Evolutionary conservation across 35 echinoderm and acorn worm species (phyloP), one percentile per base, ranked within the genome.

Genomic region (Eucidaris tribuloides): DNA sequence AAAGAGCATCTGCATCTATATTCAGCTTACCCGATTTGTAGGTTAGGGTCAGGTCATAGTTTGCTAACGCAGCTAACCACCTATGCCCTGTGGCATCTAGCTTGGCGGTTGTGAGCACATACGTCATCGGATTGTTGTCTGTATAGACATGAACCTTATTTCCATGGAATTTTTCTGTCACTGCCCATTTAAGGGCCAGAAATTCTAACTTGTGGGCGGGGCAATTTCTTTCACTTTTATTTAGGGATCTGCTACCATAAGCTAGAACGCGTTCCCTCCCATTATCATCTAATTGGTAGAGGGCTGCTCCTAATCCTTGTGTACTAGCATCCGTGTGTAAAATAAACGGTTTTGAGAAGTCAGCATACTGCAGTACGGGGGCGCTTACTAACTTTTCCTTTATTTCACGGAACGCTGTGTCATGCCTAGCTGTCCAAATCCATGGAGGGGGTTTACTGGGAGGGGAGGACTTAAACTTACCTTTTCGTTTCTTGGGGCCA

Each of bases 241-340:
- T n/a, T n/a, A n/a, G n/a, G n/a, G n/a, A n/a, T n/a, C n/a, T n/a
- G n/a, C n/a, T n/a, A n/a, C n/a, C 77, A 34, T 33, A 54, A 29
- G 24, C 4, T 2, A 49, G 28, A 3, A 46, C 38, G 11, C 34
- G 7, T 46, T 79, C 27, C 37, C 60, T 65, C 3, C 89, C 76
- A 1, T 85, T 45, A 13, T 86, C 29, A 1, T 76, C 76, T n/a
- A n/a, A n/a, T 71, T 86, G 89, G 44, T 92, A 86, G 29, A 86
- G 45, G 6, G 77, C 83, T 40, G 89, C 89, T 30, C 89, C 89
- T 24, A 92, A 42, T 7, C 89, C 89, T n/a, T 27, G 4, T 7
- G 61, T 68, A 63, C 89, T 86, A 14, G 89, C 83, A 71, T 92
- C 89, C 19, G 79, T 86, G 31, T 86, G 83, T 2, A 92, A 42